Evolutionary conservation across 2,797 vertebrate genomes (phyloP).

Genomic region (Mergus octosetaceus): DNA sequence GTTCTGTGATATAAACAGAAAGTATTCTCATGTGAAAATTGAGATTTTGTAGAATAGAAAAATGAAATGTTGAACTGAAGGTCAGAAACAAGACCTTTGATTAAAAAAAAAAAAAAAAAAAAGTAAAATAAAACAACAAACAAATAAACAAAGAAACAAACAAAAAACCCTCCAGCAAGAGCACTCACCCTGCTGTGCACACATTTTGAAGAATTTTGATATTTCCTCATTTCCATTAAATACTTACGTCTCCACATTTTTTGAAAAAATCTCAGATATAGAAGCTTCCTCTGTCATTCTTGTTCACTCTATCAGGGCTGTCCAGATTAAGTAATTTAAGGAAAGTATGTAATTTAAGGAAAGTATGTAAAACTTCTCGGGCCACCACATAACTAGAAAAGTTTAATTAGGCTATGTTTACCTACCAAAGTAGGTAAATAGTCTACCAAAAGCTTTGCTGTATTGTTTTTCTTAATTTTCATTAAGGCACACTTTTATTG

Average conservation of each 20-base stretch:
- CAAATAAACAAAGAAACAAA: neutral
- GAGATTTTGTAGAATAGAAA: neutral
- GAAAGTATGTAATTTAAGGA: neutral
- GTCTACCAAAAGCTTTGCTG: neutral
- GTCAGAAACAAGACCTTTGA: neutral
- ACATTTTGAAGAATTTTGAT: neutral
- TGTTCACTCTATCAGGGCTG: neutral
- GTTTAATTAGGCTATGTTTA: neutral
- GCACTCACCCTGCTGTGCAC: neutral
- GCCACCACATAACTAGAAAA: neutral
- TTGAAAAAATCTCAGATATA: neutral
- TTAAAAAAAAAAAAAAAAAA: no score
- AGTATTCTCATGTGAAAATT: neutral
- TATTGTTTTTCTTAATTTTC: neutral
- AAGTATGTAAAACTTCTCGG: neutral
- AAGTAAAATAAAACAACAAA: no score
- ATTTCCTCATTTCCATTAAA: neutral
- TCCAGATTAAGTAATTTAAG: neutral
- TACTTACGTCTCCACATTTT: neutral
- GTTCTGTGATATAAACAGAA: neutral
- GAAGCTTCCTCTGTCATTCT: neutral
- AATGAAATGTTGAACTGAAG: neutral
- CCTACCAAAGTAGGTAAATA: neutral
- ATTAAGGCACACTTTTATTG: neutral
- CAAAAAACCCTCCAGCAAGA: neutral